Evolutionary conservation across 2,113 vertebrate genomes (phyloP).

Genomic region (Cygnus atratus): DNA sequence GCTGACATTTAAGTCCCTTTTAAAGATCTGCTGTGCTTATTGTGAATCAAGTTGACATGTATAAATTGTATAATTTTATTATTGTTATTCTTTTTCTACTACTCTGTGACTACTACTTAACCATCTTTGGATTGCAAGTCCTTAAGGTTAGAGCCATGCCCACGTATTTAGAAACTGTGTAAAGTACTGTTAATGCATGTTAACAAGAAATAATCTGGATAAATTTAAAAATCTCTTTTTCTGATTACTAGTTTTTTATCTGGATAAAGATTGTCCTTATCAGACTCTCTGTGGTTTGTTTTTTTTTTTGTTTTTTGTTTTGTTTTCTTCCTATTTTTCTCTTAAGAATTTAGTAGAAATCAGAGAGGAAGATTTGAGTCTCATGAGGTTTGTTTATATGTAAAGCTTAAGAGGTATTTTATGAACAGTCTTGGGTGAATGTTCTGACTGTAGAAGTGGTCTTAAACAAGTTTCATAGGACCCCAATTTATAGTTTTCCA

Average conservation of each 20-base stretch:
- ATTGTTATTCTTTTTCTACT: slow-evolving; percentile 56
- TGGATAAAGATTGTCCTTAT: background rate
- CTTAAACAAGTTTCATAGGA: slow-evolving; percentile 28
- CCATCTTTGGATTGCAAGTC: background rate
- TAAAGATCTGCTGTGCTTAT: slow-evolving; percentile 42
- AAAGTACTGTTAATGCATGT: background rate
- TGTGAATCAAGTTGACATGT: slow-evolving; percentile 53
- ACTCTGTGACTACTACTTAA: background rate
- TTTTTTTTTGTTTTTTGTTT: no score
- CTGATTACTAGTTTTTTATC: background rate
- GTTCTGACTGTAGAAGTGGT: slow-evolving; percentile 29
- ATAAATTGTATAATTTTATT: slow-evolving; percentile 53
- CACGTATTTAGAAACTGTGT: background rate
- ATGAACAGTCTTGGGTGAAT: slow-evolving; percentile 33
- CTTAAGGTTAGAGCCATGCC: background rate
- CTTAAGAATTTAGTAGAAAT: slow-evolving; percentile 21
- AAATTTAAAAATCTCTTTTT: background rate
- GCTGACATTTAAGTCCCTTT: slow-evolving; percentile 51
- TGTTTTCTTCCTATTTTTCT: background rate
- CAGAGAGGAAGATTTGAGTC: slow-evolving; percentile 3
- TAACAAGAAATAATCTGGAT: background rate
- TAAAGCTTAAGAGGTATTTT: slow-evolving; percentile 45
- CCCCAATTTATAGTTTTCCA: slow-evolving; percentile 18
- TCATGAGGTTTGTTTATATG: slow-evolving; percentile 26
- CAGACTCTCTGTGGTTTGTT: background rate